Base-by-base conservation (phyloP, 2,113 vertebrate genomes). In the Orycteropus afer region DNA sequence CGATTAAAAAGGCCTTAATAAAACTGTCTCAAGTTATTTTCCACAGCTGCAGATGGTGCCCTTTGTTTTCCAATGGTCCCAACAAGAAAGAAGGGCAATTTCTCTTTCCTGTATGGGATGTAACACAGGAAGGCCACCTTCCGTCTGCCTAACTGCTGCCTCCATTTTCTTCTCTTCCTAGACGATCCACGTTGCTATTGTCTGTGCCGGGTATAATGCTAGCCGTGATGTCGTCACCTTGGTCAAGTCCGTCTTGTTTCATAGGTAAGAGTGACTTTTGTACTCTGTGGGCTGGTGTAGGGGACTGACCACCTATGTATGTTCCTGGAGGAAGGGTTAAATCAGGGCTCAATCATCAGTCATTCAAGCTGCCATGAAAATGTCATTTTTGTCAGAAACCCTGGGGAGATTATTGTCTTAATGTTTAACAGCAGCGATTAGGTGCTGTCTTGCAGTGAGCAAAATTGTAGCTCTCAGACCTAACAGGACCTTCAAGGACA, bases 131-230 rank as follows among this genome's bases (percentile, higher is more conserved):
- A 67, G 85, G 53, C 37, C 51, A 47, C 2, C 51, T 78, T 42
- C 61, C 29, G 0, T 57, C 77, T 40, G 23, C 88, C 94, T 96
- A 93, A 95, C 94, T 63, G 29, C 61, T 96, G 83, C n/a, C 83
- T 87, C 86, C 94, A 25, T 95, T 97, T 32, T 71, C 29, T 94
- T 97, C 96, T 92, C 95, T 98, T 96, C 93, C 57, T 98, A 99
- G 99, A 99, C 99, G 1, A 99, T 99, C 98, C 99, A 99, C 0
- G 99, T 99, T 74, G 99, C 99, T 93, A 99, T 99, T 61, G 99
- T 99, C 29, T 99, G 99, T 90, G 99, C 99, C 5, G 99, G 99
- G 12, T 99, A 99, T 97, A 99, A 99, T 0, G 99, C 99, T 92
- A 99, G 99, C 96, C 99, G 99, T 69, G 99, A 99, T 29, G 99